Percentiles rank a stretch among this genome's conserved stretches.
Evolutionary conservation across 2,888 invertebrate genomes (phyloP).

Genomic region (Buathra laborator): DNA sequence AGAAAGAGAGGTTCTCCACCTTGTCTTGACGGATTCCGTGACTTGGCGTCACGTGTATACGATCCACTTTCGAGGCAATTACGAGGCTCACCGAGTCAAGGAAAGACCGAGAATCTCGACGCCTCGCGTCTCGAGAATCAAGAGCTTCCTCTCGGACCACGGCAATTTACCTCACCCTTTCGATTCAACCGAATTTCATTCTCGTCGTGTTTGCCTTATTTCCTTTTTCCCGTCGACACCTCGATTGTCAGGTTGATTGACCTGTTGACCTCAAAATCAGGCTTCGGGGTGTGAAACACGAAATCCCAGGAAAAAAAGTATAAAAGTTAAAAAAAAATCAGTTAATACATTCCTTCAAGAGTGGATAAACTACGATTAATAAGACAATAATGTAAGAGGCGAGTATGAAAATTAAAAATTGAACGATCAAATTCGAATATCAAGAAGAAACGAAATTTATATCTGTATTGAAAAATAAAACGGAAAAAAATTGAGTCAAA

Average conservation of each 20-base stretch:
- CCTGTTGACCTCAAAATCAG: conserved; percentile 18
- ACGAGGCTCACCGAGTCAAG: conserved; percentile 53
- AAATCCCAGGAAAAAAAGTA: not conserved
- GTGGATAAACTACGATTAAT: not conserved
- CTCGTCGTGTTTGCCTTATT: not conserved
- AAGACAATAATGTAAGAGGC: not conserved
- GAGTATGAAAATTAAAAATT: too few relatives aligned
- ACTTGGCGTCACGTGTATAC: conserved; percentile 53
- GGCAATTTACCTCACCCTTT: conserved; percentile 19
- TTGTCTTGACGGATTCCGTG: conserved; percentile 40
- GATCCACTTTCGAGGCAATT: conserved; percentile 68
- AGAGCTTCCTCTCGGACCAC: conserved; percentile 13
- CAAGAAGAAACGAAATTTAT: too few relatives aligned
- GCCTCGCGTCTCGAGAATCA: conserved; percentile 37
- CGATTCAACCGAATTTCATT: conserved; percentile 6
- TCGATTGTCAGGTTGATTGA: not conserved
- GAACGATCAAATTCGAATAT: too few relatives aligned
- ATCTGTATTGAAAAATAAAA: too few relatives aligned
- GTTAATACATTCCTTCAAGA: too few relatives aligned
- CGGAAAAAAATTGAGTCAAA: too few relatives aligned
- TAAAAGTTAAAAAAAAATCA: not conserved
- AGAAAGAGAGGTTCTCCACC: conserved; percentile 1
- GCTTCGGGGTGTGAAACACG: not conserved
- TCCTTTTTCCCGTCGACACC: not conserved
- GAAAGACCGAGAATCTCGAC: conserved; percentile 41